Evolutionary conservation across 2,888 invertebrate genomes (phyloP).

Genomic region (Nomada flava): DNA sequence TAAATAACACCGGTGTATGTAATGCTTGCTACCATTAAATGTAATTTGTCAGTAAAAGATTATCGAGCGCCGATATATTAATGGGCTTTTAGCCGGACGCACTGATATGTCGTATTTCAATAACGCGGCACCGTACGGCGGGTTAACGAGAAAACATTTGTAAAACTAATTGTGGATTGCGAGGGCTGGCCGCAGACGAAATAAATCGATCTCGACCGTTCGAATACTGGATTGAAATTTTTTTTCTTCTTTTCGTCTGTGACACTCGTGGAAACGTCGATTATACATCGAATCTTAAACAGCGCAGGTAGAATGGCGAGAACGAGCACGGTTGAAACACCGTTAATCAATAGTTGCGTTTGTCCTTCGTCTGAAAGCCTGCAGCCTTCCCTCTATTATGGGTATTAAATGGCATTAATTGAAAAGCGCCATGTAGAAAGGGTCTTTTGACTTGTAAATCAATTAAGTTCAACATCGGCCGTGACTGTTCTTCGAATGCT

Average conservation of each 20-base stretch:
- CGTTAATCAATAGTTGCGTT: slow-evolving; percentile 45
- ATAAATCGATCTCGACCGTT: slow-evolving; percentile 55
- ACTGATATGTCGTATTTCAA: slow-evolving; percentile 65
- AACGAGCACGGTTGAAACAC: slow-evolving; percentile 12
- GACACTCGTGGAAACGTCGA: neutral
- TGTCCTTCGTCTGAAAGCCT: neutral
- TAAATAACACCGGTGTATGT: slow-evolving; percentile 32
- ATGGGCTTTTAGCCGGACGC: slow-evolving; percentile 56
- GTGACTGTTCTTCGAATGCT: slow-evolving; percentile 29
- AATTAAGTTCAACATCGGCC: slow-evolving; percentile 39
- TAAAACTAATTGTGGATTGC: slow-evolving; percentile 62
- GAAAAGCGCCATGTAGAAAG: slow-evolving; percentile 25
- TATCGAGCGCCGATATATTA: slow-evolving; percentile 57
- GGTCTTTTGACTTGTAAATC: slow-evolving; percentile 47
- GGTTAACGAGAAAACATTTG: slow-evolving; percentile 65
- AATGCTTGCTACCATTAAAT: slow-evolving; percentile 58
- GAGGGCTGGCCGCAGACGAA: slow-evolving; percentile 40
- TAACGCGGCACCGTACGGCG: slow-evolving; percentile 40
- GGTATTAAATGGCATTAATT: slow-evolving; percentile 41
- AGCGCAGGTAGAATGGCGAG: neutral
- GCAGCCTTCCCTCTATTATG: slow-evolving; percentile 23
- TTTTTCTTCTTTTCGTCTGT: neutral
- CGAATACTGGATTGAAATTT: neutral
- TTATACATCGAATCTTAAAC: neutral
- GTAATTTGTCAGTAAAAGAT: slow-evolving; percentile 63